Base-by-base conservation (phyloP, 1,140 invertebrate genomes). In the Arctopsyche grandis region DNA sequence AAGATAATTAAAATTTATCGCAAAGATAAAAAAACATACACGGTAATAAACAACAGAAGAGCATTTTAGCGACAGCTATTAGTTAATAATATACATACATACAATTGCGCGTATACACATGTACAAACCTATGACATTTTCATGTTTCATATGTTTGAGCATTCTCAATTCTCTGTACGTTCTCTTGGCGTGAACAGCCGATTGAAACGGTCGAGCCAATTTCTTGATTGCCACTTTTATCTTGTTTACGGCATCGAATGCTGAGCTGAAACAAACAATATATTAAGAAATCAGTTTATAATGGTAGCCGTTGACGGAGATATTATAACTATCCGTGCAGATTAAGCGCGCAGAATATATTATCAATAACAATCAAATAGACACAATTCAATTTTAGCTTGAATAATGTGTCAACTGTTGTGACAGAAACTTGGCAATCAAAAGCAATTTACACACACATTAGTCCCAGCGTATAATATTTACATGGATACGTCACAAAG, bases 71-170 rank as follows among this genome's bases (percentile, higher is more conserved):
- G 16, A 52, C 10, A 52, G 12, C 1, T 52, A 12, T 5, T 52
- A 52, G 9, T 60, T 74, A 48, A 74, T 22, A 48, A 52, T 24
- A 52, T 21, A 74, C n/a, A 48, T 48, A 38, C 1, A 38, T 38
- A 38, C 7, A 38, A 38, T n/a, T n/a, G n/a, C n/a, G n/a, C n/a
- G n/a, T n/a, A 7, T 21, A 69, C 5, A 71, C 1, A 16, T 46
- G 46, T 46, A 84, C 84, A 76, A 71, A 88, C 88, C 91, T 81
- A 93, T 95, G 87, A 99, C 97, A 93, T 99, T 99, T 89, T 99
- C 98, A 90, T 99, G 98, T 87, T 98, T 97, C 94, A 99, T 99
- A 84, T 99, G 96, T 86, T 99, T 99, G 71, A 99, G 91, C 88
- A 99, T 93, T 71, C 97, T 92, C 80, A 99, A 90, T 88, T 99